Conservation (phyloP, 92 coral and sea anemone genomes). For the Epizoanthus stellaris region DNA sequence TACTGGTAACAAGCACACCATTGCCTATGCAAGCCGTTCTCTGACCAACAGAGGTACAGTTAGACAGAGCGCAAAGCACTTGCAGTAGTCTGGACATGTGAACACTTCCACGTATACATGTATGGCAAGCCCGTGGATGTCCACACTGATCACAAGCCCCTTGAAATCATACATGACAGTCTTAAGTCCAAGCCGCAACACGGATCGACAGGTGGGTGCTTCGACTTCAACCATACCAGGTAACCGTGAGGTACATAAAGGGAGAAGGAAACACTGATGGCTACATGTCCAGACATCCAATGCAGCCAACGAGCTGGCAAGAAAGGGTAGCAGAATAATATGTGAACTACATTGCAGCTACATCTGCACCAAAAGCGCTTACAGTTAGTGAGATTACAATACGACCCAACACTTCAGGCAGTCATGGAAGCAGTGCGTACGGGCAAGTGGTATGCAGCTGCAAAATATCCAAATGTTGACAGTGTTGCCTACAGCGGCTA, state of each 20-base stretch:
- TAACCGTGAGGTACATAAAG: too few relatives aligned
- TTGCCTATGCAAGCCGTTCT: too few relatives aligned
- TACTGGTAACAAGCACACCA: too few relatives aligned
- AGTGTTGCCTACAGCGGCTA: not conserved
- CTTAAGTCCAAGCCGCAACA: too few relatives aligned
- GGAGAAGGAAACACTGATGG: not conserved
- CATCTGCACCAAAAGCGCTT: constrained; percentile 19
- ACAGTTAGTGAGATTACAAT: not conserved
- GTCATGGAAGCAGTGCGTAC: not conserved
- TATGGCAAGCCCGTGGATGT: constrained; percentile 58
- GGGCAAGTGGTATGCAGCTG: not conserved
- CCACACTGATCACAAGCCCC: constrained; percentile 66
- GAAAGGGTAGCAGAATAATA: constrained; percentile 39
- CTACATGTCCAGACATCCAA: constrained; percentile 21
- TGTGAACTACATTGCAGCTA: constrained; percentile 36
- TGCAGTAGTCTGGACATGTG: too few relatives aligned
- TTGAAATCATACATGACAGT: constrained; percentile 48
- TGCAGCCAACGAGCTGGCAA: constrained; percentile 13
- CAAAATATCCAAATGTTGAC: constrained; percentile 2
- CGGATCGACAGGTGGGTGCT: too few relatives aligned
- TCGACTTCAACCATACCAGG: too few relatives aligned
- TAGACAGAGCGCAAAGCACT: too few relatives aligned
- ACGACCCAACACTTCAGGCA: constrained; percentile 6
- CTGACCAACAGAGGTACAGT: too few relatives aligned
- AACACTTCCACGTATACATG: constrained; percentile 4